Base-by-base conservation (phyloP, 2,797 vertebrate species). In the Microtus californicus region DNA sequence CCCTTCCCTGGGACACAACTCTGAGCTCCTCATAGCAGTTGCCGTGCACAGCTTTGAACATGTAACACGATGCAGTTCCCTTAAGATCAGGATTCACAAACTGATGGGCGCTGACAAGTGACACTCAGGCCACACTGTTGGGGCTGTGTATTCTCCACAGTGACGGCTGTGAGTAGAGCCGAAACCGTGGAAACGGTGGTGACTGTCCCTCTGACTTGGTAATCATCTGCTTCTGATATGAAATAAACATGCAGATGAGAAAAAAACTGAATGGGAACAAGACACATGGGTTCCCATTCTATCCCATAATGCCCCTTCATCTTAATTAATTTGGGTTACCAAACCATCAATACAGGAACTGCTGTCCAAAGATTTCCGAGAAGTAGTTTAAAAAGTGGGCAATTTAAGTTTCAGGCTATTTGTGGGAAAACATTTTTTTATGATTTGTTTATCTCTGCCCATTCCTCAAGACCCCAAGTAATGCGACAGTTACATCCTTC, bases 401-500 rank as follows among this genome's bases (percentile, higher is more conserved):
- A 5, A 9, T 40, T 88, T n/a, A 29, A 29, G 29, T 51, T 37
- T 27, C 27, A 80, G 61, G n/a, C 34, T 13, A 8, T 59, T 54
- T 29, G 40, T 27, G 74, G 61, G 65, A 61, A 89, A 92, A 82
- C 12, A 13, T 6, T 54, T 67, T 67, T 37, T 37, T 10, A 25
- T 29, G 54, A 51, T 81, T 61, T 82, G 51, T 76, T 81, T 59
- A 71, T 54, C 40, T 25, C 54, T 27, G 85, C 12, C 51, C 7
- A 6, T 59, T 90, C 81, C 95, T 93, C 61, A 69, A 89, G 80
- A 71, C 43, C 43, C 93, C 76, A 59, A 87, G 59, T 14, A 40
- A 67, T 12, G 40, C 4, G 19, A 27, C 6, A 27, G 31, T 25
- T 31, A 45, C 29, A 61, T 92, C n/a, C 29, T 71, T 80, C 31